Evolutionary conservation across 2,888 invertebrate species (phyloP), one percentile per base, ranked within the genome.

Genomic region (Ennomos fuscantarius): DNA sequence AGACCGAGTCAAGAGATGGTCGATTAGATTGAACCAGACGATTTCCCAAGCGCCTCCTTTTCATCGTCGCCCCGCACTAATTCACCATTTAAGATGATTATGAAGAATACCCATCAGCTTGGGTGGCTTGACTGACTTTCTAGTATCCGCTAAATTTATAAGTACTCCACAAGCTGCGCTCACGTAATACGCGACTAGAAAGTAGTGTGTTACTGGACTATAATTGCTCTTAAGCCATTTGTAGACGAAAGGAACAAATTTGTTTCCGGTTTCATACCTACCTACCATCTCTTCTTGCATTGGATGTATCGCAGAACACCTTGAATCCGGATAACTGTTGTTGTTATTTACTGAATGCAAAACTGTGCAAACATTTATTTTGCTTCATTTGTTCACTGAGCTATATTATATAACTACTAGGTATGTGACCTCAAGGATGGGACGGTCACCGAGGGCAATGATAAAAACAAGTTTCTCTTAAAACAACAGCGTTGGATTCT

Each of bases 111-210:
- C 62, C 69, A 24, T 24, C 24, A 72, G 55, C 35, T 61, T 66
- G 60, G 66, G 70, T 63, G 60, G 69, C 71, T 68, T 73, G 70
- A 68, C 69, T 76, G 71, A 74, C 82, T 83, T 84, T 86, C 82
- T 84, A 83, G 68, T 73, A 80, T 77, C 70, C 74, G 76, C 74
- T 75, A 75, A 82, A 79, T 56, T 46, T 56, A 24, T 24, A 24
- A 1, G 0, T 24, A 79, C 78, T 70, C 73, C 73, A 77, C 79
- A 80, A 79, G 70, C 72, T 72, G 70, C 61, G 74, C 76, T 83
- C 78, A 82, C 81, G 86, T 86, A 84, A 84, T 79, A 72, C 77
- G 75, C 78, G 82, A 78, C 78, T 82, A 86, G 84, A 86, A 86
- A 86, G 85, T 81, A 64, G 74, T 76, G 65, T 76, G 73, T 72